Evolutionary conservation across 2,888 invertebrate species (phyloP).

Genomic region (Bruchidius siliquastri): DNA sequence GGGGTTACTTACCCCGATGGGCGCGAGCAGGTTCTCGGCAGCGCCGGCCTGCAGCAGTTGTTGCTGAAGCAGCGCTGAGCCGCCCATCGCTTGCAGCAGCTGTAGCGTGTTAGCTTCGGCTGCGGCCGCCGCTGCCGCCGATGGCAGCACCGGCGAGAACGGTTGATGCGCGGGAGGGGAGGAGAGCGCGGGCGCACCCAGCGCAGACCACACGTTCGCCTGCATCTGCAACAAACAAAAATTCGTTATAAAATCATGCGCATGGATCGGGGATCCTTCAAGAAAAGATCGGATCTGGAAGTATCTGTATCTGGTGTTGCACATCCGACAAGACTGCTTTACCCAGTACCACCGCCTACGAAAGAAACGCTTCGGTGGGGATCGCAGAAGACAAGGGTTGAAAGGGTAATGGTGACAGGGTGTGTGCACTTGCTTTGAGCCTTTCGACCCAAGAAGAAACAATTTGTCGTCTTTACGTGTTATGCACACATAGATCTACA

Average conservation of each 20-base stretch:
- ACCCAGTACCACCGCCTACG: too few relatives aligned
- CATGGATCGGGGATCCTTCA: too few relatives aligned
- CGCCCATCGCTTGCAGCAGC: constrained; percentile 43
- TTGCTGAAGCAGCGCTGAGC: constrained; percentile 37
- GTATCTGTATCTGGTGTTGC: too few relatives aligned
- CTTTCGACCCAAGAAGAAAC: too few relatives aligned
- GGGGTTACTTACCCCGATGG: constrained; percentile 58
- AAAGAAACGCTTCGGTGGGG: too few relatives aligned
- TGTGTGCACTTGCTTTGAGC: too few relatives aligned
- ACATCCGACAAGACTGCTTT: too few relatives aligned
- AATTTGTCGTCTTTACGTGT: too few relatives aligned
- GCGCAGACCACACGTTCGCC: constrained; percentile 81
- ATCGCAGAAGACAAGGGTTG: too few relatives aligned
- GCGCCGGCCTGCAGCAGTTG: constrained; percentile 44
- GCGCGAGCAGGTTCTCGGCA: constrained; percentile 57
- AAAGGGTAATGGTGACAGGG: too few relatives aligned
- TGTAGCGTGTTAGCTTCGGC: constrained; percentile 47
- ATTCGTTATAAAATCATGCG: not conserved
- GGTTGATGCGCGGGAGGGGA: constrained; percentile 57
- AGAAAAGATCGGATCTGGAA: too few relatives aligned
- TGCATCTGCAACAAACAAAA: constrained; percentile 62
- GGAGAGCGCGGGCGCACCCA: constrained; percentile 61
- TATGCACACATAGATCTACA: too few relatives aligned
- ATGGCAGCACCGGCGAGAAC: constrained; percentile 58
- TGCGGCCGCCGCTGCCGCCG: constrained; percentile 31